A percentile compares a stretch with the other conserved stretches of the same genome.
These are phyloP conservation scores for Fratercula arctica DNA, from an alignment of 2,797 vertebrate genomes.

Conservation along the genomic window DNA sequence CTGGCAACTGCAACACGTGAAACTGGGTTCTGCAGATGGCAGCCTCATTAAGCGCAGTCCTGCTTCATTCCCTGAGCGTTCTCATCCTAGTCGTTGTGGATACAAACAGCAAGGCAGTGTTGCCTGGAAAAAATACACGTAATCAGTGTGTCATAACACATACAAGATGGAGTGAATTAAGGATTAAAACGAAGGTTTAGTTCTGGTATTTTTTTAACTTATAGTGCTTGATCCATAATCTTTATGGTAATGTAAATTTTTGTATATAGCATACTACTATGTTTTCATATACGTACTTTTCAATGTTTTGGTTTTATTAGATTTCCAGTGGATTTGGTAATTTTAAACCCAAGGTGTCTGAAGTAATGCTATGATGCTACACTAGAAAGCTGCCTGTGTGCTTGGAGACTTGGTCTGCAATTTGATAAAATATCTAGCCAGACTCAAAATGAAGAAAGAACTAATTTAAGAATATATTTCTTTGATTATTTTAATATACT, in stretches of 20 bases:
- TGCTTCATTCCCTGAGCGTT: background rate
- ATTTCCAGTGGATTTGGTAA: background rate
- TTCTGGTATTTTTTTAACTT: background rate
- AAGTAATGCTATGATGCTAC: background rate
- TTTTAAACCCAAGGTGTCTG: background rate
- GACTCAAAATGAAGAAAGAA: background rate
- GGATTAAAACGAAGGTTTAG: background rate
- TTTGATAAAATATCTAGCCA: background rate
- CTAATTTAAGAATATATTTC: background rate
- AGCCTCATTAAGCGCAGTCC: background rate
- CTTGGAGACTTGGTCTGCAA: background rate
- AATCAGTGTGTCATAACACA: background rate
- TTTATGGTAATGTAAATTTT: background rate
- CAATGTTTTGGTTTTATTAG: background rate
- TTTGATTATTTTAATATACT: background rate
- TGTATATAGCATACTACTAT: background rate
- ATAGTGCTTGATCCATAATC: background rate
- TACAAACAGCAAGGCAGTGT: background rate
- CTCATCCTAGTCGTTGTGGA: background rate
- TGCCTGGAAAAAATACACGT: background rate
- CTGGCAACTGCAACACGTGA: background rate
- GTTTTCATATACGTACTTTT: background rate
- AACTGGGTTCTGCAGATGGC: background rate
- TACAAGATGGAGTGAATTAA: background rate
- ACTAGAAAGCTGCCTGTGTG: background rate